A percentile compares a stretch with the other conserved stretches of the same genome.
Conservation (phyloP, 2,113 vertebrate genomes). For the Acinonyx jubatus region DNA sequence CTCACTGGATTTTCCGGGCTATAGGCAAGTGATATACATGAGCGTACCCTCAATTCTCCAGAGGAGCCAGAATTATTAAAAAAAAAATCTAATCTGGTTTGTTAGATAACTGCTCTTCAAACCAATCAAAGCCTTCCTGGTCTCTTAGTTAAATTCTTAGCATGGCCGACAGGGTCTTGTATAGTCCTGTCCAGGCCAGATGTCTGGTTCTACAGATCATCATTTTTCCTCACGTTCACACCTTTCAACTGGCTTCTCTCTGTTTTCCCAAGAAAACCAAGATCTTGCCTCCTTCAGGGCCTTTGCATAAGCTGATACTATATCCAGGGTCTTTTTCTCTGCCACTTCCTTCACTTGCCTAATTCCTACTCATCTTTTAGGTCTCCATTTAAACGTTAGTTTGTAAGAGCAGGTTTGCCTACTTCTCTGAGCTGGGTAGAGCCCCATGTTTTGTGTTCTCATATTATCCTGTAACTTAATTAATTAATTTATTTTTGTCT, state of each 20-base stretch:
- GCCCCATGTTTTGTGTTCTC: background rate
- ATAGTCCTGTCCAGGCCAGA: too few relatives aligned
- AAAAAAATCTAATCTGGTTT: background rate
- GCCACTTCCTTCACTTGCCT: background rate
- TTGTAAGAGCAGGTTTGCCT: background rate
- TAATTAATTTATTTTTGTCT: background rate
- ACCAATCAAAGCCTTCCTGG: background rate
- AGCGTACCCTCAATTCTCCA: background rate
- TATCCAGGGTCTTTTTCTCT: background rate
- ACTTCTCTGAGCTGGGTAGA: background rate
- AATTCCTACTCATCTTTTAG: background rate
- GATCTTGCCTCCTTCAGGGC: background rate
- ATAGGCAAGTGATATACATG: background rate
- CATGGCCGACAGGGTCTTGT: background rate
- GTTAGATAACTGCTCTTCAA: background rate
- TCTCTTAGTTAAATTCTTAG: background rate
- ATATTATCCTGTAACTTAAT: background rate
- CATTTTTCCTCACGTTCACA: background rate
- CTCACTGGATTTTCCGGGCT: background rate
- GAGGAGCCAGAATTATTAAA: background rate
- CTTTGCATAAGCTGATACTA: background rate
- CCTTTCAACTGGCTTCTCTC: background rate
- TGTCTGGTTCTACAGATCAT: background rate
- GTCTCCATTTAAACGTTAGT: background rate
- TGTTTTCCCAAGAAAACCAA: background rate